These are phyloP conservation scores for Eupeodes latifasciatus DNA, from an alignment of 2,888 invertebrate genomes.

Conservation along the genomic window DNA sequence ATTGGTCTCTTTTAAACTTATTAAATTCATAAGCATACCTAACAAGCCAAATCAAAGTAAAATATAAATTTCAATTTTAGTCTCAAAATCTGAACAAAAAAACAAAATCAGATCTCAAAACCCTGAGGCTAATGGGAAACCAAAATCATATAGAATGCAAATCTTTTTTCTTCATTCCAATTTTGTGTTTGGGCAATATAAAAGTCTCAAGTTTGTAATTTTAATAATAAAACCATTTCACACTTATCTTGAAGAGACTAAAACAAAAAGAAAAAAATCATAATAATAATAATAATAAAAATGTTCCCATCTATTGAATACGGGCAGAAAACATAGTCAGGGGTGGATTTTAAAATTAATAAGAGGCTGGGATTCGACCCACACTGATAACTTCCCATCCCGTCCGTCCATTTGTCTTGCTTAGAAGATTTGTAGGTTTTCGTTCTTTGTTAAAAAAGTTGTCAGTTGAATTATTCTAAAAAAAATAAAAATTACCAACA, in stretches of 20 bases:
- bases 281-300: background rate
- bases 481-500: too few relatives aligned
- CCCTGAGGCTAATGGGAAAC: background rate
- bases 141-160: background rate
- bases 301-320: background rate
- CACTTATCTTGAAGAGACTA: conserved; percentile 5
- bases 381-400: too few relatives aligned
- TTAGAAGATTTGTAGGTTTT: too few relatives aligned
- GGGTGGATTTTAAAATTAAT: background rate
- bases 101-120: background rate
- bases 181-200: background rate
- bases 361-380: too few relatives aligned
- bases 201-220: conserved; percentile 11
- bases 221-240: conserved; percentile 32
- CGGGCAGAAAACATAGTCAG: background rate
- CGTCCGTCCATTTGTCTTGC: too few relatives aligned
- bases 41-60: background rate
- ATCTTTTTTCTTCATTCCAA: background rate
- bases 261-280: background rate
- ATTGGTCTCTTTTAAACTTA: too few relatives aligned
- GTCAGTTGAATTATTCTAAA: too few relatives aligned
- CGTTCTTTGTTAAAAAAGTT: too few relatives aligned
- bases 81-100: background rate
- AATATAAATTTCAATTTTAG: background rate
- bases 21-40: too few relatives aligned